Evolutionary conservation across 1,140 invertebrate species (phyloP).

Genomic region (Trachelipus rathkii): DNA sequence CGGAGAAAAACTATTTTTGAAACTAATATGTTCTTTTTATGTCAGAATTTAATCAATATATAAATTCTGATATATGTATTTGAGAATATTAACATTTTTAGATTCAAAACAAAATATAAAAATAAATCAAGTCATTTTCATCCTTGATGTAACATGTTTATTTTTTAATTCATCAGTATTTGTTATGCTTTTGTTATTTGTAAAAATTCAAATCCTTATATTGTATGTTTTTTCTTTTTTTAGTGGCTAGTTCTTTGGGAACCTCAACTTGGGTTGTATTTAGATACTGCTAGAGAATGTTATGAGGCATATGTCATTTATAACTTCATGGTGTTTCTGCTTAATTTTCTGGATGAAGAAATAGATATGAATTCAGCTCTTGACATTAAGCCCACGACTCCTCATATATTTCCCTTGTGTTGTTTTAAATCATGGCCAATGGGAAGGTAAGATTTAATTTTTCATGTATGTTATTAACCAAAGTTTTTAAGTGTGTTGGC

Average conservation of each 20-base stretch:
- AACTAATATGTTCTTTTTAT: no score
- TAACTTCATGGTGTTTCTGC: slow-evolving; percentile 92
- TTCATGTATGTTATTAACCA: no score
- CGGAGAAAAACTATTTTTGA: no score
- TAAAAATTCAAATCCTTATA: background rate
- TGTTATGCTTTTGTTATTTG: background rate
- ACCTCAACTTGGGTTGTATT: slow-evolving; percentile 60
- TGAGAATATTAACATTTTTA: no score
- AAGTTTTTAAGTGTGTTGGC: no score
- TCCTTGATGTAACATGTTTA: background rate
- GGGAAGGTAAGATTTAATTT: slow-evolving; percentile 61
- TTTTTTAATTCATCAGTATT: background rate
- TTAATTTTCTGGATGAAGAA: slow-evolving; percentile 77
- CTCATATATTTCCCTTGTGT: slow-evolving; percentile 79
- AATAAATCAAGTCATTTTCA: no score
- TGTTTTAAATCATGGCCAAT: slow-evolving; percentile 80
- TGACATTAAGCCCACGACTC: slow-evolving; percentile 75
- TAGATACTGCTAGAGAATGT: slow-evolving; percentile 87
- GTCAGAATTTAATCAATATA: no score
- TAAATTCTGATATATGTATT: no score
- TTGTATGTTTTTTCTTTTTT: slow-evolving; percentile 49
- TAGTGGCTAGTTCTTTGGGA: slow-evolving; percentile 61
- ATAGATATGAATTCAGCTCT: slow-evolving; percentile 75
- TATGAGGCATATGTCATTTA: slow-evolving; percentile 96
- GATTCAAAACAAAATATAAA: no score